Evolutionary conservation across 2,888 invertebrate genomes (phyloP).

Genomic region (Folsomia manolachei): DNA sequence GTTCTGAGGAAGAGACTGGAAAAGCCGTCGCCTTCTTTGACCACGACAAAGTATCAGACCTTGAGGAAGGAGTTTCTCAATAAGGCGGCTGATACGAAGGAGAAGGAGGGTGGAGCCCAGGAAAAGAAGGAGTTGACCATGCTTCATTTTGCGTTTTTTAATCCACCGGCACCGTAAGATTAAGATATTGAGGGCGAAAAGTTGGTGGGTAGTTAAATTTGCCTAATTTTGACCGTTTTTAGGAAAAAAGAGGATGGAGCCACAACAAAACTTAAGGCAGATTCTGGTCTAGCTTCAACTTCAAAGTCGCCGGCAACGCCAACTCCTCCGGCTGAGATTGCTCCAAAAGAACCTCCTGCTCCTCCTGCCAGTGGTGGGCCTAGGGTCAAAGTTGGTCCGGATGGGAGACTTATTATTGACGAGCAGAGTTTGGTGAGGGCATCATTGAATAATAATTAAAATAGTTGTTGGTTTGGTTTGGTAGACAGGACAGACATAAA

Average conservation of each 20-base stretch:
- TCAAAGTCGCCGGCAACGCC: too few relatives aligned
- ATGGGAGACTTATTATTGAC: constrained; percentile 80
- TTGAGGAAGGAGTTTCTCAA: constrained; percentile 43
- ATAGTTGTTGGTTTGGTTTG: constrained; percentile 4
- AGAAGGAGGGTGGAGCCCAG: too few relatives aligned
- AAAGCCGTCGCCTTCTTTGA: constrained; percentile 25
- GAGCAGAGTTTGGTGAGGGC: constrained; percentile 70
- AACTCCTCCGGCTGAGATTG: too few relatives aligned
- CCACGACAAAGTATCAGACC: constrained; percentile 33
- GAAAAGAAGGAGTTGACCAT: constrained; percentile 66
- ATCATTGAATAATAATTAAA: constrained; percentile 11
- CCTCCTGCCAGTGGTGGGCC: constrained; percentile 56
- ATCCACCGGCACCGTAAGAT: too few relatives aligned
- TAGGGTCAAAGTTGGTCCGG: constrained; percentile 79
- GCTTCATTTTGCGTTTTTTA: constrained; percentile 54
- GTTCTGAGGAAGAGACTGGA: constrained; percentile 30
- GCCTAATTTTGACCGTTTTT: too few relatives aligned
- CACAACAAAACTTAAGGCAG: neutral
- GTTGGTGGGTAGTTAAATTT: too few relatives aligned
- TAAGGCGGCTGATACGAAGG: too few relatives aligned
- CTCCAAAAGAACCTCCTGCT: constrained; percentile 7
- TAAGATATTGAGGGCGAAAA: too few relatives aligned
- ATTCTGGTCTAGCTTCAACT: too few relatives aligned
- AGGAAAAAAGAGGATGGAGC: too few relatives aligned
- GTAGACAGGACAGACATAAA: neutral